Base-by-base conservation (phyloP, 2,888 invertebrate genomes). In the Ecliptopera silaceata region DNA sequence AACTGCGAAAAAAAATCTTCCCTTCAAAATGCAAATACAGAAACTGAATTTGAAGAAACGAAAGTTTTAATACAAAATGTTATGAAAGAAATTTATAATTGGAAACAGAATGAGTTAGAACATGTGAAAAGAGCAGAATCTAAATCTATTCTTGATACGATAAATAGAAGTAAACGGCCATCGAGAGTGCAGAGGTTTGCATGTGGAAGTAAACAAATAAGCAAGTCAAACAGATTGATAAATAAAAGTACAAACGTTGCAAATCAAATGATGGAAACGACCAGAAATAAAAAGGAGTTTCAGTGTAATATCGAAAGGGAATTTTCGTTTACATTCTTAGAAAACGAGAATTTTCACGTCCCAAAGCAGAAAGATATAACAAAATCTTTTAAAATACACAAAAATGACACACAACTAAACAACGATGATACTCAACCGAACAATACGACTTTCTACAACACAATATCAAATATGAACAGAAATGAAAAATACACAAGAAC, bases 51-150 rank as follows among this genome's bases (percentile, higher is more conserved):
- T 49, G 68, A 75, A 22, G 70, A 83, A 42, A 83, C 85, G 0
- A 66, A 69, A 0, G 68, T 57, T 6, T 68, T 85, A 42, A 65
- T 81, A 36, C 72, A 76, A 68, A 83, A 83, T 45, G 70, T 85
- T 48, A 65, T 80, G 55, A 78, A 74, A 50, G 85, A 85, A 71
- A 70, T 85, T 13, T 58, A 68, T 20, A 68, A 71, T 8, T 74
- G 66, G 56, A 68, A 76, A 55, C 61, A 65, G 47, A 62, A 48
- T 31, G 64, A 70, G 32, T 38, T 65, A 4, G 50, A 43, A 47
- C 13, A 64, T 53, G 18, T 61, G 4, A 56, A 65, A 47, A 52
- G 56, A 50, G 10, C 26, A 5, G 38, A 45, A 32, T 22, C 50
- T 22, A 56, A 32, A 34, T 10, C 4, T 0, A 13, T 36, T 26